A percentile compares a stretch with the other conserved stretches of the same genome.
These are phyloP conservation scores for Carabus problematicus DNA, from an alignment of 2,888 invertebrate species.

Conservation along the genomic window DNA sequence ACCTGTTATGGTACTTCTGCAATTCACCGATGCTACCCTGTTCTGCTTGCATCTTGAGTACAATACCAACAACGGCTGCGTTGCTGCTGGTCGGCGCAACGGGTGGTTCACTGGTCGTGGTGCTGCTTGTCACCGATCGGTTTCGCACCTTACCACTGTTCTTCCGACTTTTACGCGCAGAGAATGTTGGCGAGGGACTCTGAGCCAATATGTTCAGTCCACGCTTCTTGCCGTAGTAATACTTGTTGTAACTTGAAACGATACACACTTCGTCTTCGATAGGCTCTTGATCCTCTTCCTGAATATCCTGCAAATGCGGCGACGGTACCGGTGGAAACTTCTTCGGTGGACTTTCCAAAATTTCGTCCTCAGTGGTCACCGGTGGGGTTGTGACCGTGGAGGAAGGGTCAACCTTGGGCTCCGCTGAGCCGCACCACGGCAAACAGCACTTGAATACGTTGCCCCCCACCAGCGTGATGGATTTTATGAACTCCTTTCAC, in stretches of 20 bases:
- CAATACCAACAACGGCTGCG: slow-evolving; percentile 53
- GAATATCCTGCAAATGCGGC: slow-evolving; percentile 77
- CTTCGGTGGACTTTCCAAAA: slow-evolving; percentile 65
- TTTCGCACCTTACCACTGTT: slow-evolving; percentile 61
- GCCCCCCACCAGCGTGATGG: slow-evolving; percentile 74
- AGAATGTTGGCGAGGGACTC: slow-evolving; percentile 69
- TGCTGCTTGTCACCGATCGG: slow-evolving; percentile 53
- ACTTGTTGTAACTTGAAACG: slow-evolving; percentile 48
- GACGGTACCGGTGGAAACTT: slow-evolving; percentile 72
- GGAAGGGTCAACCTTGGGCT: slow-evolving; percentile 56
- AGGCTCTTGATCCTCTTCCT: slow-evolving; percentile 79
- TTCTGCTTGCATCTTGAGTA: slow-evolving; percentile 87
- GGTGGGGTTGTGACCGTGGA: slow-evolving; percentile 49
- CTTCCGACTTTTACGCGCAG: slow-evolving; percentile 64
- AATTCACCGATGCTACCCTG: slow-evolving; percentile 90
- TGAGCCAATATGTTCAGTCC: slow-evolving; percentile 58
- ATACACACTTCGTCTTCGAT: slow-evolving; percentile 52
- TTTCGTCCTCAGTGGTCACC: slow-evolving; percentile 45
- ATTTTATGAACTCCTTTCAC: slow-evolving; percentile 48
- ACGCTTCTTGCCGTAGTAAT: slow-evolving; percentile 47
- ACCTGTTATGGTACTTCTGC: slow-evolving; percentile 86
- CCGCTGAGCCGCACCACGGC: slow-evolving; percentile 81
- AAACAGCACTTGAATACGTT: slow-evolving; percentile 84
- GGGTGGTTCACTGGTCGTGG: slow-evolving; percentile 45
- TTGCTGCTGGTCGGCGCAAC: slow-evolving; percentile 51